phyloP scores from a whole-genome alignment of 2,888 invertebrate species.

The Pasiphila rectangulata region DNA sequence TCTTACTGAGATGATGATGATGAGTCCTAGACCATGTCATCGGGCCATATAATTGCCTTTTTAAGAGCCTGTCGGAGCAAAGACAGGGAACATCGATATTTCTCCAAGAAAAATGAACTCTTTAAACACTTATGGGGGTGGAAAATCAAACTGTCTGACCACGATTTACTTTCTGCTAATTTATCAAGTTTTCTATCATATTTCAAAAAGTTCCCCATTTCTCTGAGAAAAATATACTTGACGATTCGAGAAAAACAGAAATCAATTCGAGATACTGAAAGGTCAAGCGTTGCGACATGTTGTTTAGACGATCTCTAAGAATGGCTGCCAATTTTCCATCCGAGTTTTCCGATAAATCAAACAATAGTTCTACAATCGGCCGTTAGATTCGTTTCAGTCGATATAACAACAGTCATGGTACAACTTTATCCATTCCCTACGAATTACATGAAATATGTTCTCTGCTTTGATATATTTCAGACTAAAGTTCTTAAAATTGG shows the following conservation, averaged over 20 bases:
- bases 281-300: not conserved
- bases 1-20: no score
- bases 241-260: no score
- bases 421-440: constrained; percentile 37
- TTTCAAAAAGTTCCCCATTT: constrained; percentile 6
- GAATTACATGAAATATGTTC: constrained; percentile 22
- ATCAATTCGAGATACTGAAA: no score
- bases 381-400: constrained; percentile 38
- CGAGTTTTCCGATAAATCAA: constrained; percentile 33
- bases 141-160: constrained; percentile 19
- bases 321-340: constrained; percentile 26
- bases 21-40: not conserved
- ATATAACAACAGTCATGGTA: constrained; percentile 35
- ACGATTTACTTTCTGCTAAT: constrained; percentile 3
- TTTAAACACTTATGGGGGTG: constrained; percentile 14
- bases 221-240: no score
- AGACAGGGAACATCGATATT: constrained; percentile 61
- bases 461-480: constrained; percentile 4
- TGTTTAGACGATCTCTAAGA: constrained; percentile 4
- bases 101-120: constrained; percentile 38
- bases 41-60: constrained; percentile 19
- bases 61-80: constrained; percentile 63
- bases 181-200: constrained; percentile 3
- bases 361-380: constrained; percentile 31
- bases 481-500: no score